Percentiles rank a stretch among this genome's conserved stretches.
Conservation (phyloP, 2,888 invertebrate genomes). For the Coelogynopora nodosa region DNA sequence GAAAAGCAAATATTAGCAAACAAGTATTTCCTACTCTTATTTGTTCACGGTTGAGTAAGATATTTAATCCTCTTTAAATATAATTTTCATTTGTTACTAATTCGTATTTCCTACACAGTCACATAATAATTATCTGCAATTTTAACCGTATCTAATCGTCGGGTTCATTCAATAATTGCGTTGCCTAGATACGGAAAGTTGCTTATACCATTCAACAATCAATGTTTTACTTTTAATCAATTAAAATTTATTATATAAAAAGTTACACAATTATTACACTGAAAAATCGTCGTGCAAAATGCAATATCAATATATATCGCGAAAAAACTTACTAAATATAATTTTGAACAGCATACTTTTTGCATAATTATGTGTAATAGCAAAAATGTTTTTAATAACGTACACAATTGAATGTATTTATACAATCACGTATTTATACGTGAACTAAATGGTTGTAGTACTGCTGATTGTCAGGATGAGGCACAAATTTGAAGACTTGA, state of each 20-base stretch:
- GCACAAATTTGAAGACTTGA: background rate
- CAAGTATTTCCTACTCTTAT: no score
- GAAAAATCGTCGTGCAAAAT: conserved; percentile 4
- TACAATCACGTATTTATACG: no score
- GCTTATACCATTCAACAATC: background rate
- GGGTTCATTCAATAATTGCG: background rate
- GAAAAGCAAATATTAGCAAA: no score
- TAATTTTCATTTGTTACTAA: no score
- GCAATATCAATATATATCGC: no score
- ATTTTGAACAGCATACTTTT: no score
- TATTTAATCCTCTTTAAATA: no score
- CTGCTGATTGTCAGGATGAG: background rate
- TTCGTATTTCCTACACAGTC: no score
- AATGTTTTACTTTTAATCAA: background rate
- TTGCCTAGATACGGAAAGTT: background rate
- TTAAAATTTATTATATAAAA: background rate
- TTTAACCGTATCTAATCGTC: conserved; percentile 13
- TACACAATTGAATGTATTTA: background rate
- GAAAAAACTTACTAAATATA: no score
- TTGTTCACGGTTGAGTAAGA: no score
- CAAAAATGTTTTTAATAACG: background rate
- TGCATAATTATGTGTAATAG: no score
- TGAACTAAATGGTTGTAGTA: background rate
- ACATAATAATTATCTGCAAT: no score
- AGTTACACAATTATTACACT: background rate